Conservation (phyloP, 2,888 invertebrate genomes). For the Zeuzera pyrina region DNA sequence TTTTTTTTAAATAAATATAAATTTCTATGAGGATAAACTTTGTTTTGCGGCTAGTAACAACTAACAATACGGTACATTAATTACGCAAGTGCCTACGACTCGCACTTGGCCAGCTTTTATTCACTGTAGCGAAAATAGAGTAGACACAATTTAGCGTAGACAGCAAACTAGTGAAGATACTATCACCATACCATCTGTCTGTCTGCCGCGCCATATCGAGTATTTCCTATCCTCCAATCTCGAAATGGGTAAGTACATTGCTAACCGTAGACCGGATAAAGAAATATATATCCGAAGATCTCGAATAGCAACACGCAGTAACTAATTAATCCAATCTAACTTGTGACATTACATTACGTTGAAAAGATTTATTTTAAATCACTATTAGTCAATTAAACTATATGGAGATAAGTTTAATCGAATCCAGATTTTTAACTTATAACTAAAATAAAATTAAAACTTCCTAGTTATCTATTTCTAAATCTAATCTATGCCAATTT, state of each 20-base stretch:
- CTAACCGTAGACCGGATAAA: slow-evolving; percentile 35
- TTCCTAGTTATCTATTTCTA: no score
- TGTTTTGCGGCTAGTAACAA: no score
- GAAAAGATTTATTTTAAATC: slow-evolving; percentile 40
- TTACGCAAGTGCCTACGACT: no score
- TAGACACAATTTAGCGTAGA: slow-evolving; percentile 20
- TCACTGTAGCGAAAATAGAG: slow-evolving; percentile 18
- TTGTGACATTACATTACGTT: slow-evolving; percentile 27
- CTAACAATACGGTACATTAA: no score
- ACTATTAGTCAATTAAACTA: no score
- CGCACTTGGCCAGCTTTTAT: no score
- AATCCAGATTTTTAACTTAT: no score
- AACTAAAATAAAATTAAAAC: no score
- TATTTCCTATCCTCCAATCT: slow-evolving; percentile 42
- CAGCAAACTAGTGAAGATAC: slow-evolving; percentile 35
- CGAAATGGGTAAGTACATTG: slow-evolving; percentile 31
- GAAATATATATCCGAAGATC: slow-evolving; percentile 42
- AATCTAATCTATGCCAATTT: no score
- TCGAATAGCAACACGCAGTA: slow-evolving; percentile 40
- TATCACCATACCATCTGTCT: slow-evolving; percentile 48
- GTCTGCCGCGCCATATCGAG: slow-evolving; percentile 47
- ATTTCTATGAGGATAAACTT: background rate
- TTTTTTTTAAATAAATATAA: slow-evolving; percentile 1
- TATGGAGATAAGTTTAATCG: no score
- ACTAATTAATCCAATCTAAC: slow-evolving; percentile 46